Evolutionary conservation across 2,113 vertebrate species (phyloP).

Genomic region (Psittacara wagleri): DNA sequence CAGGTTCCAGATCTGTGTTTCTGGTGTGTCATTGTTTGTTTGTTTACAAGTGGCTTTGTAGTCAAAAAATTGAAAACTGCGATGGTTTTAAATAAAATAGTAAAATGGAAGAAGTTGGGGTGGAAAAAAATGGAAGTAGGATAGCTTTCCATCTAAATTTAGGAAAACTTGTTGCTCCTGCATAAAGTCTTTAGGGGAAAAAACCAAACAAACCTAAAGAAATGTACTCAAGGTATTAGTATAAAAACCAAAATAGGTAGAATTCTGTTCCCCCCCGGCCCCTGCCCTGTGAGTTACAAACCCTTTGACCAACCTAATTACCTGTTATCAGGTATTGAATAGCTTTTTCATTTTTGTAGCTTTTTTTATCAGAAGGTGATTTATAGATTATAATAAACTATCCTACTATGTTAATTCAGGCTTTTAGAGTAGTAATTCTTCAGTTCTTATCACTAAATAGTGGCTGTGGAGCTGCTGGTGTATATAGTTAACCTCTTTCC

Average conservation of each 20-base stretch:
- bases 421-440: constrained; percentile 17
- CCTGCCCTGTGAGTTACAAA: neutral
- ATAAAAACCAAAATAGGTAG: neutral
- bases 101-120: neutral
- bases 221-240: neutral
- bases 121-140: neutral
- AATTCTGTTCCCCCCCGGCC: neutral
- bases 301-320: neutral
- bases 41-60: neutral
- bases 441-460: neutral
- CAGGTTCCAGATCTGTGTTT: neutral
- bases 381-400: constrained; percentile 27
- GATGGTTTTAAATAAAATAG: neutral
- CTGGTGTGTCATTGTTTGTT: neutral
- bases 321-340: neutral
- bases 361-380: constrained; percentile 26
- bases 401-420: neutral
- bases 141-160: neutral
- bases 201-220: neutral
- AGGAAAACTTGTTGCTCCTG: neutral
- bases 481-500: neutral
- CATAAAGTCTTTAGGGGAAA: neutral
- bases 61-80: neutral
- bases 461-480: neutral
- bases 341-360: neutral